Evolutionary conservation across 2,113 vertebrate genomes (phyloP), one percentile per base, ranked within the genome.

Genomic region (Andinoacara biseriatus): DNA sequence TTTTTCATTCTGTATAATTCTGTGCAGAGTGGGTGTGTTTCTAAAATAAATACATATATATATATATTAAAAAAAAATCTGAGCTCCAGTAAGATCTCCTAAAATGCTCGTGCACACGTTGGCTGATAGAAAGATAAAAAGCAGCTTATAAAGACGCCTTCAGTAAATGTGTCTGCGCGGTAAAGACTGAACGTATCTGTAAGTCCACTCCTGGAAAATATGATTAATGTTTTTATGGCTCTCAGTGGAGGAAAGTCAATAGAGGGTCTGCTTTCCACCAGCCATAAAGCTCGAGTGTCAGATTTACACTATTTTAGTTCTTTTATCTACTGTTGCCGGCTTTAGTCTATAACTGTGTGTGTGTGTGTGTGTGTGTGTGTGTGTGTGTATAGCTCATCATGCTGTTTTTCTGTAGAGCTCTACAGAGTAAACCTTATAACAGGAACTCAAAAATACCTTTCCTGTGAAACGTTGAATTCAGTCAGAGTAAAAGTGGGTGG

Each of bases 171-270:
- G 46, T 57, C 33, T 62, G 65, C 62, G 57, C 60, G 61, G 65
- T 52, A 17, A 22, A 60, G 31, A 24, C 13, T 3, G 29, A 57
- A 72, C n/a, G 20, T 49, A 58, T 57, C 58, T 84, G 33, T 22
- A 49, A 67, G 61, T 65, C 52, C 26, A 49, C 60, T 76, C 13
- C 29, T 59, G 40, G 59, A 80, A 75, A 75, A 76, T 76, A 49
- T 57, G 65, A 84, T 84, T 72, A 52, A 72, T 72, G 65, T 72
- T 31, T 85, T 85, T 65, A 67, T 80, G 52, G 67, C 58, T 84
- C 76, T 84, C 58, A 74, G 31, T 35, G 56, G 60, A 85, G 54
- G 54, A 24, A 9, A 17, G 83, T 46, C 78, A 59, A 76, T 76
- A 65, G 52, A 85, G 43, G 59, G 7, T 22, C 35, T 49, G 74